These are phyloP conservation scores for Julus scanicus DNA, from an alignment of 2,888 invertebrate genomes.

Conservation along the genomic window DNA sequence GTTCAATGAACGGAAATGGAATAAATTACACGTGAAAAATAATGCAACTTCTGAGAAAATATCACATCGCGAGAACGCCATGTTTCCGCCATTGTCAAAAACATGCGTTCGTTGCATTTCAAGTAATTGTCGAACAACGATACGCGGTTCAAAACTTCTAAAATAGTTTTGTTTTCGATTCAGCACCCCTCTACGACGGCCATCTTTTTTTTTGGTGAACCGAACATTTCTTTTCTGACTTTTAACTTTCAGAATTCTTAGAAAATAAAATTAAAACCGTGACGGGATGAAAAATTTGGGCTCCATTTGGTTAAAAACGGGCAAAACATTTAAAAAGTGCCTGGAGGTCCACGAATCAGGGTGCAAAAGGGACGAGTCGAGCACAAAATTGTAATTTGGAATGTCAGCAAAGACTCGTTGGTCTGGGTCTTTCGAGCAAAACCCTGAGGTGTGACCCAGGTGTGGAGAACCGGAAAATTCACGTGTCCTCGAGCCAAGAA, in stretches of 20 bases:
- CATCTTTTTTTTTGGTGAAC: not conserved
- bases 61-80: constrained; percentile 7
- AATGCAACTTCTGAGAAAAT: constrained; percentile 43
- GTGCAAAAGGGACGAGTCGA: not conserved
- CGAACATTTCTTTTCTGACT: not conserved
- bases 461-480: not conserved
- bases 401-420: not conserved
- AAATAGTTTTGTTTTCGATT: no score
- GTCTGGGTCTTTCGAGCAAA: not conserved
- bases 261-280: not conserved
- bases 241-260: not conserved
- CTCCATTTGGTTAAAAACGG: not conserved
- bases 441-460: not conserved
- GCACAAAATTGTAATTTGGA: not conserved
- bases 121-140: not conserved
- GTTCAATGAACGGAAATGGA: constrained; percentile 31
- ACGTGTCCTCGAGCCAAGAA: not conserved
- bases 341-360: not conserved
- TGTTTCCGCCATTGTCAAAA: not conserved
- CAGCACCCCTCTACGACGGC: not conserved
- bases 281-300: not conserved
- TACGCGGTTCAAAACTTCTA: not conserved
- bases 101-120: not conserved
- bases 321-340: not conserved
- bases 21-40: constrained; percentile 43